Base-by-base conservation (phyloP, 2,888 invertebrate species). In the Syrista parreyssii region DNA sequence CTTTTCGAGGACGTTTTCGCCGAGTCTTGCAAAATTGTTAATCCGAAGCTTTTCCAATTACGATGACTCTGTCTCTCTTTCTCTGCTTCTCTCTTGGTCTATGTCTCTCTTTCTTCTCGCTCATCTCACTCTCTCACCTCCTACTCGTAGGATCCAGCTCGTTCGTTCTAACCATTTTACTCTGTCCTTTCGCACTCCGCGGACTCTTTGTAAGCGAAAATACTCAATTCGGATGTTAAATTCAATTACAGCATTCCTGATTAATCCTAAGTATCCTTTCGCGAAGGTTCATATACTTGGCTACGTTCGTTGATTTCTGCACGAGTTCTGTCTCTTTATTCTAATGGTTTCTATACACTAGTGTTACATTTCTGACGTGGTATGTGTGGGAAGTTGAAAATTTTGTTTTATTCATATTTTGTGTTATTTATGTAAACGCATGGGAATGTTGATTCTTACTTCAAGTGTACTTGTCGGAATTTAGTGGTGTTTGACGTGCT, bases 1-100 rank as follows among this genome's bases (percentile, higher is more conserved):
- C 87, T 87, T 85, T 85, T 84, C 82, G 80, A 79, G 81, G 81
- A 85, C 84, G 84, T 88, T 91, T 91, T 89, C 88, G 90, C 88
- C 88, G 88, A 91, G 87, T 86, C 88, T 88, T 85, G 89, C 90
- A 90, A 90, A 91, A 91, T 89, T 90, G 89, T 91, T 90, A 91
- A 91, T 91, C 89, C 88, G 83, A 86, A 88, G 89, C 89, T 90
- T 89, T 89, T 90, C 88, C 89, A 91, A 91, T 91, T 91, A 89
- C 85, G 15, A 35, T 74, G 82, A 81, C 78, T 78, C 80, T 82
- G 80, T 80, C 75, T 81, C 80, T 75, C 81, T 81, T 79, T 79
- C 78, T 81, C 76, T 75, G 32, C 69, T 9, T 23, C 40, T 55
- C 23, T 23, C 40, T 23, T 23, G 15, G 9, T 55, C 23, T 55